Conservation (phyloP, 2,888 invertebrate species). For the Agriotes lineatus region DNA sequence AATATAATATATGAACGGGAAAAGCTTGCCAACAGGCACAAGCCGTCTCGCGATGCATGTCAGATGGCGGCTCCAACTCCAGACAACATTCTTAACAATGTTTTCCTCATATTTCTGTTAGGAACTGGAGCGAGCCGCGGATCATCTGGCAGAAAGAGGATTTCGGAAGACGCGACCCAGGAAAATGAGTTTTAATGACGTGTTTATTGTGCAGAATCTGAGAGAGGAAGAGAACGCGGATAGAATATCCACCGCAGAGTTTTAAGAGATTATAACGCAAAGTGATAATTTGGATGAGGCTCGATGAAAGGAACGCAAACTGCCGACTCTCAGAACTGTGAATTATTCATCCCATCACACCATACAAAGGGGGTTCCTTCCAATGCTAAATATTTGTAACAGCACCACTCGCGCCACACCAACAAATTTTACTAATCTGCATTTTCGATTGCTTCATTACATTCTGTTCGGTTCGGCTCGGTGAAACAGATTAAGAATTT, state of each 20-base stretch:
- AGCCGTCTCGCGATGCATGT: slow-evolving; percentile 42
- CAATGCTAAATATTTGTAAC: slow-evolving; percentile 33
- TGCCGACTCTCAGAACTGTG: slow-evolving; percentile 53
- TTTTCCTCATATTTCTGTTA: slow-evolving; percentile 23
- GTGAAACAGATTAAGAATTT: background rate
- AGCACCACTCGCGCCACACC: slow-evolving; percentile 14
- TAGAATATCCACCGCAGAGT: slow-evolving; percentile 55
- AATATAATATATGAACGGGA: slow-evolving; percentile 53
- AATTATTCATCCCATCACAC: slow-evolving; percentile 57
- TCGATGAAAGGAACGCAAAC: slow-evolving; percentile 54
- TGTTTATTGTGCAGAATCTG: slow-evolving; percentile 56
- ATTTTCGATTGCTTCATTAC: slow-evolving; percentile 34
- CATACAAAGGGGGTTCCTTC: slow-evolving; percentile 38
- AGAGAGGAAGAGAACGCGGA: slow-evolving; percentile 50
- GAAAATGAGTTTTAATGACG: slow-evolving; percentile 60
- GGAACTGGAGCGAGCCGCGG: slow-evolving; percentile 20
- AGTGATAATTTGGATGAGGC: slow-evolving; percentile 61
- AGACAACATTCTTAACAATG: slow-evolving; percentile 17
- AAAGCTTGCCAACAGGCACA: slow-evolving; percentile 47
- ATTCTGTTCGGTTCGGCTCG: slow-evolving; percentile 10
- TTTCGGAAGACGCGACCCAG: slow-evolving; percentile 48
- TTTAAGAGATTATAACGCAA: slow-evolving; percentile 61
- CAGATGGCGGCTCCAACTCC: slow-evolving; percentile 23
- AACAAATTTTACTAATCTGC: slow-evolving; percentile 24
- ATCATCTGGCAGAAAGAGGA: slow-evolving; percentile 40